phyloP scores from a whole-genome alignment of 2,113 vertebrate species.

The Lagopus muta region DNA sequence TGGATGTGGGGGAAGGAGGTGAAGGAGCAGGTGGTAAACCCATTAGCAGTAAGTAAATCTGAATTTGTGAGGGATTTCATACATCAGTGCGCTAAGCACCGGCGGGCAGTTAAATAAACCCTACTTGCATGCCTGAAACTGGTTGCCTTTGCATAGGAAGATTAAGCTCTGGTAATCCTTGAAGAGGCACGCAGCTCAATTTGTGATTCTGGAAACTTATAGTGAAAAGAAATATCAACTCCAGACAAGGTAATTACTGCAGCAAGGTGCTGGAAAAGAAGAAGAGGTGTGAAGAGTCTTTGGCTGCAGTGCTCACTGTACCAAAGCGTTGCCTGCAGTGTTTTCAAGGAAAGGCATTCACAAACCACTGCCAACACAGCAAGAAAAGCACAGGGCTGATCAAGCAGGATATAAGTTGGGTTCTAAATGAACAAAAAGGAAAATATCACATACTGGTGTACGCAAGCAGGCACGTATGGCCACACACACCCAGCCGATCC shows the following conservation, averaged over 20 bases:
- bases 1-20: constrained; percentile 31
- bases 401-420: fast-evolving
- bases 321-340: not conserved
- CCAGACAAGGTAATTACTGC: constrained; percentile 36
- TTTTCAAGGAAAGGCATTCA: not conserved
- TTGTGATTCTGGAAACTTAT: not conserved
- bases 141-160: constrained; percentile 44
- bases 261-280: not conserved
- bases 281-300: not conserved
- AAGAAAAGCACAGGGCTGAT: not conserved
- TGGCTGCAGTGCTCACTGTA: not conserved
- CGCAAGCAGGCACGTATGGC: fast-evolving
- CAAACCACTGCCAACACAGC: not conserved
- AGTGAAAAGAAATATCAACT: constrained; percentile 37
- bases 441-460: not conserved
- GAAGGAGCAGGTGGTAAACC: constrained; percentile 76
- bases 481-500: fast-evolving
- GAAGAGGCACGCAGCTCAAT: not conserved
- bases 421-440: not conserved
- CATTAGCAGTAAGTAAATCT: constrained; percentile 70
- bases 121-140: constrained; percentile 66
- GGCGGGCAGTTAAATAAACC: constrained; percentile 57
- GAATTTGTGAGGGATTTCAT: constrained; percentile 75
- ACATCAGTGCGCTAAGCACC: constrained; percentile 63
- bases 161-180: constrained; percentile 39